Percentiles rank a stretch among this genome's conserved stretches.
phyloP scores from a whole-genome alignment of 2,888 invertebrate genomes.

The Drosophila phalerata region DNA sequence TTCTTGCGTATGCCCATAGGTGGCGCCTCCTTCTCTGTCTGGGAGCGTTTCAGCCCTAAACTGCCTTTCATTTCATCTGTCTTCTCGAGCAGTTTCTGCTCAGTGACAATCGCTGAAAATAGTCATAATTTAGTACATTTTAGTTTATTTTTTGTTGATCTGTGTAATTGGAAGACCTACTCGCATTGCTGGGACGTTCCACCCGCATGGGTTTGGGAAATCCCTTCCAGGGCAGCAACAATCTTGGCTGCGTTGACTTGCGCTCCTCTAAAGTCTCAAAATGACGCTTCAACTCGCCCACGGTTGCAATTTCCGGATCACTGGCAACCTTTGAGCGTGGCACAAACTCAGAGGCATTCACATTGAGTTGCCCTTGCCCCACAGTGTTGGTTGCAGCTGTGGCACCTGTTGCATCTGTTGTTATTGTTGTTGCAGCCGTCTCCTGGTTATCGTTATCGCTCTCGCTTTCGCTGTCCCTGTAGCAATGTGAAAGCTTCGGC shows the following conservation, averaged over 20 bases:
- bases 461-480: constrained; percentile 4
- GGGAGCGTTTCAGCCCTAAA: not conserved
- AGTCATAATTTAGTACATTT: not conserved
- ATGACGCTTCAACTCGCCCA: not conserved
- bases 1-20: not conserved
- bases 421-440: constrained; percentile 1
- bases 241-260: constrained; percentile 21
- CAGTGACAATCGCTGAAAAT: constrained; percentile 1
- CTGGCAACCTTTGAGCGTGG: constrained; percentile 32
- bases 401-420: not conserved
- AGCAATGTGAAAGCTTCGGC: constrained; percentile 6
- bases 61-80: not conserved
- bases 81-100: not conserved
- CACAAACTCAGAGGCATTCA: constrained; percentile 63
- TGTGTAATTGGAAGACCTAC: constrained; percentile 35
- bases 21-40: constrained; percentile 1
- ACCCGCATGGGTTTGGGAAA: constrained; percentile 57
- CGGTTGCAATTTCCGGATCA: not conserved
- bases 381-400: not conserved
- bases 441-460: constrained; percentile 18
- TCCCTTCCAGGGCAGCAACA: constrained; percentile 71
- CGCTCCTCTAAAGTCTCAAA: constrained; percentile 4
- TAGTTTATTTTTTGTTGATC: not conserved
- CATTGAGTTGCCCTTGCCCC: constrained; percentile 38
- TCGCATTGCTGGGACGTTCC: constrained; percentile 15